Evolutionary conservation across 2,888 invertebrate species (phyloP).

Genomic region (Salticus scenicus): DNA sequence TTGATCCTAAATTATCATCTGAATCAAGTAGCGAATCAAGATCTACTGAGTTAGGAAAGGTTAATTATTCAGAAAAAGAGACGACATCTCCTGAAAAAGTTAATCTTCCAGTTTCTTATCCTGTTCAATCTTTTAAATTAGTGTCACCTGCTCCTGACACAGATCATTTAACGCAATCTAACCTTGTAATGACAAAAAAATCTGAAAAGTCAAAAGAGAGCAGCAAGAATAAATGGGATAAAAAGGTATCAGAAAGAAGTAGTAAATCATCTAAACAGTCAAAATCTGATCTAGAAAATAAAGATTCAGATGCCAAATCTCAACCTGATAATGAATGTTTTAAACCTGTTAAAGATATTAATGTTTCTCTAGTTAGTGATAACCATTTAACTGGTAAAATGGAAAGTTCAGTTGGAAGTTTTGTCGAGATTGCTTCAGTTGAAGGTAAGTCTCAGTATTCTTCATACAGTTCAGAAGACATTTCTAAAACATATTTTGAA

Average conservation of each 20-base stretch:
- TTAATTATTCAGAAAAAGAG: background rate
- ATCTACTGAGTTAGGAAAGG: background rate
- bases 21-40: background rate
- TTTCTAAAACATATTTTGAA: constrained; percentile 43
- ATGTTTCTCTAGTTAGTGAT: background rate
- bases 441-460: background rate
- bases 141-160: background rate
- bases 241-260: background rate
- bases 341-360: no score
- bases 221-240: constrained; percentile 20
- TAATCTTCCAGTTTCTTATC: constrained; percentile 30
- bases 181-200: background rate
- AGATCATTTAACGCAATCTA: no score
- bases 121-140: constrained; percentile 17
- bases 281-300: background rate
- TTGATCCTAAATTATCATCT: background rate
- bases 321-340: no score
- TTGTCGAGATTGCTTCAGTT: background rate
- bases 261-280: background rate
- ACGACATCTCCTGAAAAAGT: background rate
- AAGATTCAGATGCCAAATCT: background rate
- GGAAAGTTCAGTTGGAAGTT: background rate
- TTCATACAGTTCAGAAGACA: constrained; percentile 19
- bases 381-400: background rate
- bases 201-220: background rate